Base-by-base conservation (phyloP, 2,113 vertebrate genomes). In the Tinamus guttatus region DNA sequence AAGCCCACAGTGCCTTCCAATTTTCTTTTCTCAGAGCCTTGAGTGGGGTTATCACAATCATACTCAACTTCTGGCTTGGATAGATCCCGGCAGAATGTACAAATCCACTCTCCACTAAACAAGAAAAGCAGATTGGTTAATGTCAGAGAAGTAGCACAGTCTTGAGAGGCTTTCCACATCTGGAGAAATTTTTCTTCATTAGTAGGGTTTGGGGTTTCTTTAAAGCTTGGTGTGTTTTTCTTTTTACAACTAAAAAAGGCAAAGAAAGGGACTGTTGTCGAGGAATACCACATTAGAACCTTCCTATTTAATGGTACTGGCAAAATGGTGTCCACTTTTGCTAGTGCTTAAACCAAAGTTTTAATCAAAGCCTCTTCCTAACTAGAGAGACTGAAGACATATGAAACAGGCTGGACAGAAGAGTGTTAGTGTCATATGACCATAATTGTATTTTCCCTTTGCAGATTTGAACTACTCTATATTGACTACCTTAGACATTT, bases 1-100 rank as follows among this genome's bases (percentile, higher is more conserved):
- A 98, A 96, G 87, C 96, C 97, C 34, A 41, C 4, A 13, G 92
- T 52, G 24, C 96, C 96, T 87, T 98, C 98, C 4, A 71, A 38
- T 95, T 98, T 98, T 90, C 89, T 97, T 94, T 98, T 98, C 73
- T 98, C 98, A 80, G 97, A 94, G 60, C 43, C 79, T 30, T 97
- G 96, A 93, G 85, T 75, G 2, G 97, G 97, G 88, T 95, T 97
- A 95, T 98, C 98, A 87, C 98, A 98, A 89, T 98, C 98, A 90
- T 98, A 98, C 56, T 98, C 98, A 81, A 98, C 97, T 97, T 98
- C 98, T 49, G 98, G 98, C 89, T 98, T 98, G 78, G 97, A 98
- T 36, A 98, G 95, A 91, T 98, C 98, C 81, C 98, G 97, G 81
- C 98, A 98, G 93, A 98, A 98, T 2, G 98, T 98, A 93, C 98